Percentiles rank a stretch among this genome's conserved stretches.
Evolutionary conservation across 1,140 invertebrate genomes (phyloP).

Genomic region (Procambarus clarkii): DNA sequence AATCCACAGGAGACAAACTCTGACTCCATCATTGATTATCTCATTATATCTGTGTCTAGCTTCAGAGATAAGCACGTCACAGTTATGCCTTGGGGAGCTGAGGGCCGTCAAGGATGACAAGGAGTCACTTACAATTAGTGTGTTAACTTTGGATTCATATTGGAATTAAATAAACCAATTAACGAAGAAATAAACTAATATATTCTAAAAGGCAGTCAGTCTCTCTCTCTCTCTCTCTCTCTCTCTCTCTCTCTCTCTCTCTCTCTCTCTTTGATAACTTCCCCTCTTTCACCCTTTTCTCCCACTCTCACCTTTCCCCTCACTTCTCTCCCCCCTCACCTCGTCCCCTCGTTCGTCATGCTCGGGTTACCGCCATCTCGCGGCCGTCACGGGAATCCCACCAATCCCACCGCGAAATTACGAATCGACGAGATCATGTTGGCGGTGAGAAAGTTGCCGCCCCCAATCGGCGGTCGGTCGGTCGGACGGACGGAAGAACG

Average conservation of each 20-base stretch:
- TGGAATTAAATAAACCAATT: no score
- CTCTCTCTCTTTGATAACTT: not conserved
- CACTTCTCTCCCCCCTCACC: not conserved
- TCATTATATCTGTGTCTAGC: no score
- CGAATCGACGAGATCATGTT: conserved; percentile 29
- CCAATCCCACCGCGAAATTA: conserved; percentile 40
- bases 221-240: not conserved
- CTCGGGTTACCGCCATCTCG: conserved; percentile 53
- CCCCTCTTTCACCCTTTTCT: not conserved
- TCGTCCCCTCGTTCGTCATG: conserved; percentile 15
- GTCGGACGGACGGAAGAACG: not conserved
- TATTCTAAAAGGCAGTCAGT: no score
- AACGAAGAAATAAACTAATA: no score
- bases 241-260: not conserved
- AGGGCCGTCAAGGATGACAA: no score
- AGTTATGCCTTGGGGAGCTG: no score
- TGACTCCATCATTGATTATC: no score
- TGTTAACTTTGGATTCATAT: no score
- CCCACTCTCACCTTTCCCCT: not conserved
- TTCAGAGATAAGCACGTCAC: no score
- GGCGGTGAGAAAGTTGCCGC: not conserved
- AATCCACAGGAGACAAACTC: no score
- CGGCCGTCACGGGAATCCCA: conserved; percentile 50
- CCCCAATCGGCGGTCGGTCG: conserved; percentile 1
- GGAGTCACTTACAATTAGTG: no score